Evolutionary conservation across 2,113 vertebrate species (phyloP).

Genomic region (Lampris megalopsis): DNA sequence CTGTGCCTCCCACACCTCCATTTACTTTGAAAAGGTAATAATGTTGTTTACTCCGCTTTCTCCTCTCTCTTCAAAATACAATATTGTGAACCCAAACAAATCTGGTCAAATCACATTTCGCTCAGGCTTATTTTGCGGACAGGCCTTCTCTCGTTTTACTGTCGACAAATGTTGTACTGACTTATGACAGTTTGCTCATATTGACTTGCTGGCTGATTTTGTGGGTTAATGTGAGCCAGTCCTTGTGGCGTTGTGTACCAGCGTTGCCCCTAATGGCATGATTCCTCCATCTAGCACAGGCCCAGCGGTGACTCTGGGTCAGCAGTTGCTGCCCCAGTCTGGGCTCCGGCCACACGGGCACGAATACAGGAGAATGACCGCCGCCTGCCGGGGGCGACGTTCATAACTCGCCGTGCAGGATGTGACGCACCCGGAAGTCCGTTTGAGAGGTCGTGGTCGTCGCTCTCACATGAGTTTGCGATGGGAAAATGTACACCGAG

Average conservation of each 20-base stretch:
- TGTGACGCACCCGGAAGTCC: too few relatives aligned
- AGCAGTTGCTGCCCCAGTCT: constrained; percentile 32
- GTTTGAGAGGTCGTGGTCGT: too few relatives aligned
- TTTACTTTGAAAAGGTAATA: constrained; percentile 25
- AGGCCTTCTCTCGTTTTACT: constrained; percentile 22
- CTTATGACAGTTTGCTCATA: constrained; percentile 59
- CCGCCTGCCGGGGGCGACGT: too few relatives aligned
- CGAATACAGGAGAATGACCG: too few relatives aligned
- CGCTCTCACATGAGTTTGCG: too few relatives aligned
- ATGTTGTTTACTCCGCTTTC: constrained; percentile 46
- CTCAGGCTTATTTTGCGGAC: constrained; percentile 42
- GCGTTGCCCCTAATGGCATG: constrained; percentile 51
- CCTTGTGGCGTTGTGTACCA: constrained; percentile 54
- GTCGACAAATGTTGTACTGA: constrained; percentile 56
- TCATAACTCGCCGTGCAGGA: too few relatives aligned
- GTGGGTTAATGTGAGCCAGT: constrained; percentile 61
- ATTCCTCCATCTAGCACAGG: constrained; percentile 58
- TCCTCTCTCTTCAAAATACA: constrained; percentile 19
- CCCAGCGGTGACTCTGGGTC: constrained; percentile 18
- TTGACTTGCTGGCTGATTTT: constrained; percentile 66
- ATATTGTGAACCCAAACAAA: constrained; percentile 45
- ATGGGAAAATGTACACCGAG: too few relatives aligned
- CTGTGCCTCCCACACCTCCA: constrained; percentile 21
- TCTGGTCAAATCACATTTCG: constrained; percentile 60
- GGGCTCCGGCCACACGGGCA: too few relatives aligned